Base-by-base conservation (phyloP, 2,888 invertebrate species). In the Latrodectus hesperus region DNA sequence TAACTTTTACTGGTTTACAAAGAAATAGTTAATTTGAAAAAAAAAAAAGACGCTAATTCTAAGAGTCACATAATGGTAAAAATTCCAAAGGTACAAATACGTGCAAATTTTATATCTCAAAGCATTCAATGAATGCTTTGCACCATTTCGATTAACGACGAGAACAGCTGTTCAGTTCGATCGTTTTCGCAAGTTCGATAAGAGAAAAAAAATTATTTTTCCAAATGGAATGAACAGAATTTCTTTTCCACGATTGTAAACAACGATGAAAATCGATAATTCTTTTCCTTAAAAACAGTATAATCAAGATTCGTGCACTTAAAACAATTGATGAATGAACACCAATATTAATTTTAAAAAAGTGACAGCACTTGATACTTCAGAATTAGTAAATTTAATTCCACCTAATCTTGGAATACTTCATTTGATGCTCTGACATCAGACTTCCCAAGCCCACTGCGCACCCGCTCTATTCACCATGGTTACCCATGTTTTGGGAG, bases 361-460 rank as follows among this genome's bases (percentile, higher is more conserved):
- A 38, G 38, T 38, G 38, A 38, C 38, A 38, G 38, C 6, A 1
- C 38, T 38, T 38, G 38, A 38, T 38, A 38, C 38, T 38, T 38
- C 38, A 38, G 38, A 1, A 38, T 38, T 38, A 38, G 38, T 6
- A 38, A 38, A 38, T 38, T 38, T 38, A 38, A 38, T 38, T 38
- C 38, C 4, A 38, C 38, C 4, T 4, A 60, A 53, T 38, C 16
- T 55, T 26, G 38, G 17, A 74, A 26, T 70, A 68, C 53, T 14
- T 55, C n/a, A 22, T n/a, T 71, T n/a, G 83, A 83, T 83, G 84
- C 84, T 77, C 72, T 84, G 84, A 77, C 77, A 77, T 84, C 74
- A 72, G 77, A 77, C 77, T 75, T 83, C 83, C 76, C 75, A 83
- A 83, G 83, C 64, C 83, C 76, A 84, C 72, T 84, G 84, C 84